Percentiles rank a stretch among this genome's conserved stretches.
Evolutionary conservation across 2,888 invertebrate genomes (phyloP).

Genomic region (Brenthis daphne): DNA sequence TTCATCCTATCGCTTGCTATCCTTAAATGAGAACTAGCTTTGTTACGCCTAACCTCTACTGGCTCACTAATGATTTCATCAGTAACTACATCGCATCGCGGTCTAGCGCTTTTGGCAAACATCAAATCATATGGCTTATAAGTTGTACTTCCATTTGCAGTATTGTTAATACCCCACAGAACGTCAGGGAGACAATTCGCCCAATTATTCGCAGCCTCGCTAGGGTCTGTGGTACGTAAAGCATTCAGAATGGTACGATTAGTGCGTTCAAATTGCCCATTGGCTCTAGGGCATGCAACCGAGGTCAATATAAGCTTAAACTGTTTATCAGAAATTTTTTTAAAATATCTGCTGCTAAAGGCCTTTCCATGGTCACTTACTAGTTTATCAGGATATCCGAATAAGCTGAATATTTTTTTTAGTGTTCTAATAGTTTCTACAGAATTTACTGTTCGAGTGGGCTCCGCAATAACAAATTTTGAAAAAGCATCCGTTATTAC

Average conservation of each 20-base stretch:
- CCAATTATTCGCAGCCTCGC: slow-evolving; percentile 43
- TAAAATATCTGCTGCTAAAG: slow-evolving; percentile 43
- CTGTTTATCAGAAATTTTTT: slow-evolving; percentile 39
- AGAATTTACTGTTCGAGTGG: slow-evolving; percentile 40
- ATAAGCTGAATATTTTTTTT: slow-evolving; percentile 31
- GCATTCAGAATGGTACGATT: too few relatives aligned
- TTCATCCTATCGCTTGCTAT: slow-evolving; percentile 28
- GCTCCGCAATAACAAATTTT: slow-evolving; percentile 38
- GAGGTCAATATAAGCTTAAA: slow-evolving; percentile 41
- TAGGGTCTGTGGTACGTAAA: slow-evolving; percentile 30
- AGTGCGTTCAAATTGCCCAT: slow-evolving; percentile 44
- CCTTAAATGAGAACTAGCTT: too few relatives aligned
- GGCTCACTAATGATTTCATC: too few relatives aligned
- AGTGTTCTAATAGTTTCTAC: slow-evolving; percentile 34
- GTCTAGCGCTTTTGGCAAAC: too few relatives aligned
- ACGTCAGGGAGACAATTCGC: slow-evolving; percentile 37
- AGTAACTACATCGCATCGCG: too few relatives aligned
- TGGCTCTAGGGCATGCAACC: slow-evolving; percentile 42
- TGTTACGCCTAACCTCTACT: too few relatives aligned
- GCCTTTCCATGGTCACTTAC: slow-evolving; percentile 38
- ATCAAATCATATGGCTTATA: slow-evolving; percentile 35
- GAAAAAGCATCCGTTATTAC: slow-evolving; percentile 40
- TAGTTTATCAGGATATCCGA: slow-evolving; percentile 35
- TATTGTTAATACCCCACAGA: slow-evolving; percentile 46
- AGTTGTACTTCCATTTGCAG: slow-evolving; percentile 35